phyloP scores from a whole-genome alignment of 2,888 invertebrate genomes.

The Drosophila fungiperda region DNA sequence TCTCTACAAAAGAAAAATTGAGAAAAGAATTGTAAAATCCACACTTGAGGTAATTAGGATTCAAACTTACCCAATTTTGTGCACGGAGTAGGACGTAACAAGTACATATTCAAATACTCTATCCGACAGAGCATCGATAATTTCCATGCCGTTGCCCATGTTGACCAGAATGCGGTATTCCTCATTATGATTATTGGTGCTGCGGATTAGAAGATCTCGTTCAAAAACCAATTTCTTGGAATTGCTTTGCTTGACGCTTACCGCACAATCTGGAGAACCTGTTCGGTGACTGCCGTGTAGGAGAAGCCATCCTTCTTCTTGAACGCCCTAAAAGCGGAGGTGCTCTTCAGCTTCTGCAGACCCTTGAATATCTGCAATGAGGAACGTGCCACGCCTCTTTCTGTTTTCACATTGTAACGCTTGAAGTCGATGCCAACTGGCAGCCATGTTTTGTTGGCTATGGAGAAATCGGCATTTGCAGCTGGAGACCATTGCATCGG shows the following conservation, averaged over 20 bases:
- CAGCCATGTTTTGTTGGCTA: constrained; percentile 87
- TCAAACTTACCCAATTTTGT: constrained; percentile 68
- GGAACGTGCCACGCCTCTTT: constrained; percentile 86
- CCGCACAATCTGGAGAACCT: constrained; percentile 82
- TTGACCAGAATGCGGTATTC: constrained; percentile 80
- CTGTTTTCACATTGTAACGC: constrained; percentile 87
- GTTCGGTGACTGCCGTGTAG: constrained; percentile 75
- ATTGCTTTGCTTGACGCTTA: constrained; percentile 23
- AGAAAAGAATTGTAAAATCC: not conserved
- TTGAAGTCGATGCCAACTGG: constrained; percentile 88
- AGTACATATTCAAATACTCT: constrained; percentile 73
- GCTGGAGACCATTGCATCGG: constrained; percentile 87
- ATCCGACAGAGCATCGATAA: constrained; percentile 55
- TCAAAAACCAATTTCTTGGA: accelerated
- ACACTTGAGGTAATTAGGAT: not conserved
- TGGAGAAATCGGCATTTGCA: constrained; percentile 87
- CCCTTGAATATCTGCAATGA: constrained; percentile 87
- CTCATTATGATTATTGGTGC: constrained; percentile 68
- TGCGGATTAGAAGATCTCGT: not conserved
- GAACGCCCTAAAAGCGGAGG: constrained; percentile 82
- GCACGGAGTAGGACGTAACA: constrained; percentile 70
- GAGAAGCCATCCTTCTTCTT: constrained; percentile 72
- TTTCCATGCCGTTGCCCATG: constrained; percentile 75
- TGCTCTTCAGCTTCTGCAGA: constrained; percentile 86
- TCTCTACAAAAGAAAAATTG: constrained; percentile 51